phyloP scores from a whole-genome alignment of 1,140 invertebrate species.

The Chrysomallon squamiferum region DNA sequence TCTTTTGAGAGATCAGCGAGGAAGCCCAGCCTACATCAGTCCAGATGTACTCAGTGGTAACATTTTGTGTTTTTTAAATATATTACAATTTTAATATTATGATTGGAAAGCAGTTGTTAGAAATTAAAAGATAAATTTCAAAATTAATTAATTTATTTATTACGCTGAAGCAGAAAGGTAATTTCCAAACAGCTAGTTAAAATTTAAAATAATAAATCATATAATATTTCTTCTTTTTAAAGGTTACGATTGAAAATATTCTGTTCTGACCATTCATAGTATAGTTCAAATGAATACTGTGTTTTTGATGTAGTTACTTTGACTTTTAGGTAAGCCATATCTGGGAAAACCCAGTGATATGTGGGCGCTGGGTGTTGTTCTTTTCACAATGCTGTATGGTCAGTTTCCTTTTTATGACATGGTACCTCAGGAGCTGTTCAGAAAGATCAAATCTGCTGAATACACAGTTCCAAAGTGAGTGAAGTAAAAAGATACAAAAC shows the following conservation, averaged over 20 bases:
- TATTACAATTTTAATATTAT: not conserved
- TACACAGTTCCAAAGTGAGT: conserved; percentile 73
- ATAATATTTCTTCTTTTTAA: no score
- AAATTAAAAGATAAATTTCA: no score
- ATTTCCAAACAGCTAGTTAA: no score
- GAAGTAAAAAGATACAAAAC: not conserved
- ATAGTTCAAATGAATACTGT: no score
- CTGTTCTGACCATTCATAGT: no score
- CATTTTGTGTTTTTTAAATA: conserved; percentile 58
- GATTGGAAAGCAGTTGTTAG: no score
- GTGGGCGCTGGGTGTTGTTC: conserved; percentile 84
- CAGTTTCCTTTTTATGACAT: conserved; percentile 87
- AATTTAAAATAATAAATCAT: no score
- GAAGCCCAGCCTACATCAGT: conserved; percentile 85
- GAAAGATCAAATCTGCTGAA: conserved; percentile 76
- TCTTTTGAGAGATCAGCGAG: conserved; percentile 79
- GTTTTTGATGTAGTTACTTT: no score
- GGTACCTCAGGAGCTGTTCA: conserved; percentile 79
- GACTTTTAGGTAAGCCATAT: conserved; percentile 65
- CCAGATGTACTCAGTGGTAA: conserved; percentile 81
- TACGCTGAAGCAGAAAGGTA: no score
- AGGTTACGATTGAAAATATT: no score
- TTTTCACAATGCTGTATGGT: conserved; percentile 87
- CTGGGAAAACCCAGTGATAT: conserved; percentile 80
- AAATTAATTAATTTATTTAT: no score